Conservation (phyloP, 2,113 vertebrate species). For the Solea senegalensis region DNA sequence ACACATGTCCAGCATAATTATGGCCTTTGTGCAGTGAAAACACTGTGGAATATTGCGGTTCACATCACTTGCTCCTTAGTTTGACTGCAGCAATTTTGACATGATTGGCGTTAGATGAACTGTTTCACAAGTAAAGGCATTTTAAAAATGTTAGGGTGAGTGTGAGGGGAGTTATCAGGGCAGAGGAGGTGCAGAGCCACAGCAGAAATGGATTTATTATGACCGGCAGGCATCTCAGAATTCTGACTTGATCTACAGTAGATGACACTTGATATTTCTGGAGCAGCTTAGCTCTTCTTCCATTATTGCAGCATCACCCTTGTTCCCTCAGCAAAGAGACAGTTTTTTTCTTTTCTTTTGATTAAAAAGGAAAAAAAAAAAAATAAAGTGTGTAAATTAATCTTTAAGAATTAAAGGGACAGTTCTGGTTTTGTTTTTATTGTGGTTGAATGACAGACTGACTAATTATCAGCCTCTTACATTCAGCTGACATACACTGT, state of each 20-base stretch:
- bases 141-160: not conserved
- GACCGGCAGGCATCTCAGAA: conserved; percentile 23
- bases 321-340: not conserved
- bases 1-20: not conserved
- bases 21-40: not conserved
- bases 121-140: conserved; percentile 9
- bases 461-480: no score
- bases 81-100: not conserved
- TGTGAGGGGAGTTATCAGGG: not conserved
- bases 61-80: conserved; percentile 1
- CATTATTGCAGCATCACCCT: not conserved
- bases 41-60: not conserved
- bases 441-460: no score
- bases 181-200: not conserved
- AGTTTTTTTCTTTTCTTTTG: not conserved
- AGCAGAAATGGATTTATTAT: conserved; percentile 9
- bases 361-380: not conserved
- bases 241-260: conserved; percentile 4
- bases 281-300: conserved; percentile 12
- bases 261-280: conserved; percentile 54
- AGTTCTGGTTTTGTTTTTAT: no score
- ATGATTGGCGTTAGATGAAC: conserved; percentile 9
- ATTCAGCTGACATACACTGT: no score
- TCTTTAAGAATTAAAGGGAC: no score
- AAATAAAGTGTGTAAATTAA: no score